Percentiles rank a stretch among this genome's conserved stretches.
Conservation (phyloP, 2,888 invertebrate genomes). For the Dioctria linearis region DNA sequence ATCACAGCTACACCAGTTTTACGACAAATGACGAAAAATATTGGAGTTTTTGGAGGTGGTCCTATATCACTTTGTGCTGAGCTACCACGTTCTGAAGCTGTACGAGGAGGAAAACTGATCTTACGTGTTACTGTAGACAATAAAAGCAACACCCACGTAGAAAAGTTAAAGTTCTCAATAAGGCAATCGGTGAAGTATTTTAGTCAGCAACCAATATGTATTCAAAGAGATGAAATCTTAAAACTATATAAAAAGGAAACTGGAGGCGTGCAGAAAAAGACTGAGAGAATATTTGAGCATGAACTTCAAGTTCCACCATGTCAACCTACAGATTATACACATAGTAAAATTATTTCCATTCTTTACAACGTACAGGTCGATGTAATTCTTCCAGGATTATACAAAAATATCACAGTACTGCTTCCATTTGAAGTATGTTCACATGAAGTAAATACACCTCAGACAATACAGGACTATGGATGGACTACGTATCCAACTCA, state of each 20-base stretch:
- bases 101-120: conserved; percentile 66
- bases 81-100: conserved; percentile 66
- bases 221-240: conserved; percentile 66
- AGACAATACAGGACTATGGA: conserved; percentile 53
- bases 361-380: conserved; percentile 68
- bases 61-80: conserved; percentile 68
- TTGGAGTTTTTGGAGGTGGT: conserved; percentile 67
- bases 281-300: conserved; percentile 69
- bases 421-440: conserved; percentile 68
- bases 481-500: conserved; percentile 66
- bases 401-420: conserved; percentile 68
- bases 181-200: conserved; percentile 67
- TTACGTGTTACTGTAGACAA: conserved; percentile 69
- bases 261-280: conserved; percentile 69
- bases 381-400: conserved; percentile 68
- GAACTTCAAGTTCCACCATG: conserved; percentile 67
- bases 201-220: conserved; percentile 66
- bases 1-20: conserved; percentile 64
- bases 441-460: conserved; percentile 58
- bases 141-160: conserved; percentile 68
- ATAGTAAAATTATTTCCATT: conserved; percentile 67
- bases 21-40: conserved; percentile 57
- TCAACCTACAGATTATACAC: conserved; percentile 66
- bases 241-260: conserved; percentile 69
- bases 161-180: conserved; percentile 68